Conservation (phyloP, 2,797 vertebrate species). For the Pseudochirops corinnae region DNA sequence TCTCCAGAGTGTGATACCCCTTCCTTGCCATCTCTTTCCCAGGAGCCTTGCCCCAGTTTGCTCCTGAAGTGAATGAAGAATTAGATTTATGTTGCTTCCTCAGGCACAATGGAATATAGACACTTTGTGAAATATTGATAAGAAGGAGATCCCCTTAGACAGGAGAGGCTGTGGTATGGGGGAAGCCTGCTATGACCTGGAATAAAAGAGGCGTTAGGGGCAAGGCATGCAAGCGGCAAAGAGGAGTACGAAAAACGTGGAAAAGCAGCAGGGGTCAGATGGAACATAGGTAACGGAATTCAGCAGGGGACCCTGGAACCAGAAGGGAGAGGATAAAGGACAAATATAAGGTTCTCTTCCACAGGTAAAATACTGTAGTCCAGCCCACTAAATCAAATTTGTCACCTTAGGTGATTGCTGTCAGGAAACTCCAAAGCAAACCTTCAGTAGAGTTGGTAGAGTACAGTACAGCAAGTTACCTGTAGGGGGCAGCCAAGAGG, state of each 20-base stretch:
- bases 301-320: neutral
- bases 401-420: neutral
- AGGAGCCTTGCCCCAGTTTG: neutral
- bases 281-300: neutral
- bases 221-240: neutral
- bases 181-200: neutral
- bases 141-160: neutral
- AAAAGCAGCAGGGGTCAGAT: neutral
- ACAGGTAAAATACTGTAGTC: neutral
- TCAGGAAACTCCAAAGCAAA: neutral
- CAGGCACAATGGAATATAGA: neutral
- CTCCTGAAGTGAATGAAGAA: conserved; percentile 46
- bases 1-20: neutral
- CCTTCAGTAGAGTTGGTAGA: neutral
- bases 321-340: neutral
- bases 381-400: neutral
- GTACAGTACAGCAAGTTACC: neutral
- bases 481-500: neutral
- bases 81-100: conserved; percentile 28
- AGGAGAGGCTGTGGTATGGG: neutral
- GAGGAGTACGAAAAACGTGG: neutral
- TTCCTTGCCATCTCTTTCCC: neutral
- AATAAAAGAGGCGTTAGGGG: neutral
- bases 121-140: conserved; percentile 29
- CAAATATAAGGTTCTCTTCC: neutral